Conservation (phyloP, 2,113 vertebrate species). For the Delphinapterus leucas region DNA sequence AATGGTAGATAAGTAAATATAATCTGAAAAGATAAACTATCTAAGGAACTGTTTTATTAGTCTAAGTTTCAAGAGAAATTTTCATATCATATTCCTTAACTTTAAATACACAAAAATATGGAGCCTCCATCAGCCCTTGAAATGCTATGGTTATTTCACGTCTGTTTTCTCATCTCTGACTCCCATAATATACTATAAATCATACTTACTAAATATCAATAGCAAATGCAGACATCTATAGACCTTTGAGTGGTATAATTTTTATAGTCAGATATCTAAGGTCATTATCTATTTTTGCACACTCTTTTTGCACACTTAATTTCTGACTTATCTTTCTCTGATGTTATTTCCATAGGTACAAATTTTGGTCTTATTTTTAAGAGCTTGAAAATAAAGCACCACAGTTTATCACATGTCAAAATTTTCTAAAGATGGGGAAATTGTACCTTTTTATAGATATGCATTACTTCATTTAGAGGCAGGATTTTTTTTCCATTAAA, state of each 20-base stretch:
- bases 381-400: background rate
- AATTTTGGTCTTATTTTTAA: background rate
- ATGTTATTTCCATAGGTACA: background rate
- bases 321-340: background rate
- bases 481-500: background rate
- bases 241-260: background rate
- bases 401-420: background rate
- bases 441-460: background rate
- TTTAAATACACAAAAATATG: background rate
- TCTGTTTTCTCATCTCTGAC: background rate
- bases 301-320: background rate
- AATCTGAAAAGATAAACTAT: background rate
- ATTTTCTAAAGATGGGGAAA: background rate
- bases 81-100: background rate
- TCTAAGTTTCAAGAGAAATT: background rate
- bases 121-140: background rate
- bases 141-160: background rate
- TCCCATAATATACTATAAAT: background rate
- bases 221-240: background rate
- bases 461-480: background rate
- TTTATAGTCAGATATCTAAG: background rate
- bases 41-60: background rate
- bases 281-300: background rate
- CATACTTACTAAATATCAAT: slow-evolving; percentile 6
- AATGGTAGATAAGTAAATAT: background rate